phyloP scores from a whole-genome alignment of 1,140 invertebrate genomes.

The Ceratoteleas bidentatus region DNA sequence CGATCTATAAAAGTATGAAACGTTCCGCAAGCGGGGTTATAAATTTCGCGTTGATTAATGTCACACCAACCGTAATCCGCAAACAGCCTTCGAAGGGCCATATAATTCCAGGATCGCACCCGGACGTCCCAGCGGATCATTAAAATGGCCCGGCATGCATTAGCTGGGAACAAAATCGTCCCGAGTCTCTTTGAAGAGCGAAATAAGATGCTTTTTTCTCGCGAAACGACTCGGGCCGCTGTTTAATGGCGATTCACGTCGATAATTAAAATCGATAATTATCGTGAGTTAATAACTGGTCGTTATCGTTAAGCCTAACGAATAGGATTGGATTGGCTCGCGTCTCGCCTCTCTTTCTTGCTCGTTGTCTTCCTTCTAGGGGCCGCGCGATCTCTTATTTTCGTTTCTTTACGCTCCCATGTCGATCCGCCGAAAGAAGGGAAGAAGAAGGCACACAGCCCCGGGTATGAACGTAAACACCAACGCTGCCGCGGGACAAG shows the following conservation, averaged over 20 bases:
- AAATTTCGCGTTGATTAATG: constrained; percentile 64
- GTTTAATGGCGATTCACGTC: constrained; percentile 68
- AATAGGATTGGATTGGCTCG: constrained; percentile 64
- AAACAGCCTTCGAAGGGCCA: constrained; percentile 57
- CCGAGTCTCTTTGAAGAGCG: constrained; percentile 63
- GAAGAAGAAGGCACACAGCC: constrained; percentile 49
- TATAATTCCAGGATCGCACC: constrained; percentile 65
- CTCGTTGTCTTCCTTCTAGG: constrained; percentile 50
- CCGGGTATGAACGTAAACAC: constrained; percentile 63
- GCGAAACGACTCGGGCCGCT: constrained; percentile 45
- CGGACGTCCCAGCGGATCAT: constrained; percentile 63
- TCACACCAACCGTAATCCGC: constrained; percentile 64
- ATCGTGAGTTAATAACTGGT: constrained; percentile 76
- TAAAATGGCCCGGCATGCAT: constrained; percentile 67
- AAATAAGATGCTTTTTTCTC: constrained; percentile 61
- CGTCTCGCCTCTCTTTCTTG: constrained; percentile 49
- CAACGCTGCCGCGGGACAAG: constrained; percentile 41
- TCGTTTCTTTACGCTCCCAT: constrained; percentile 55
- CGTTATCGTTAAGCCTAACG: constrained; percentile 75
- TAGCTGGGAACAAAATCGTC: constrained; percentile 60
- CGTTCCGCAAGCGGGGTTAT: constrained; percentile 48
- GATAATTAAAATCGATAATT: constrained; percentile 79
- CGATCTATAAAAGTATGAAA: constrained; percentile 57
- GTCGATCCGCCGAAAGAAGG: constrained; percentile 54
- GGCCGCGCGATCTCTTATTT: constrained; percentile 60